phyloP scores from a whole-genome alignment of 2,888 invertebrate species.

The Drosophila sordidapex region DNA sequence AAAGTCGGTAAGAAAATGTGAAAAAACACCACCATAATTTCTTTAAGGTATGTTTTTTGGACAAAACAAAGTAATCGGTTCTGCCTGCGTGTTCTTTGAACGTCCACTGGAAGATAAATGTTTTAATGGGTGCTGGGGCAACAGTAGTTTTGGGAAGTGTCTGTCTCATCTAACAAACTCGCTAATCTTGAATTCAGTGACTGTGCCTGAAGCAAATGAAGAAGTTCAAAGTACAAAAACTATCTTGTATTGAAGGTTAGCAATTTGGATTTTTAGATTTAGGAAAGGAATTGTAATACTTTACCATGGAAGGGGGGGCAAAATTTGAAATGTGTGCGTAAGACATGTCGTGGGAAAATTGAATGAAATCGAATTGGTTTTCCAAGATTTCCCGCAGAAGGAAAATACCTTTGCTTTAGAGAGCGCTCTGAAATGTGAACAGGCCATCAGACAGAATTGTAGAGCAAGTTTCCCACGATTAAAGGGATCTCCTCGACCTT shows the following conservation, averaged over 20 bases:
- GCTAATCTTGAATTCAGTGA: background rate
- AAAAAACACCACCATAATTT: slow-evolving; percentile 20
- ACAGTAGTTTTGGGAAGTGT: slow-evolving; percentile 35
- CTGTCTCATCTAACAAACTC: background rate
- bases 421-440: slow-evolving; percentile 39
- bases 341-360: slow-evolving; percentile 38
- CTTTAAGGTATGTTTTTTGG: slow-evolving; percentile 3
- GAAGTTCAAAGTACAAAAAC: background rate
- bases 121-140: slow-evolving; percentile 58
- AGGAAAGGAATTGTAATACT: slow-evolving; percentile 33
- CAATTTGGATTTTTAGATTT: slow-evolving; percentile 38
- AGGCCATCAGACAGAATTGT: slow-evolving; percentile 60
- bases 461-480: slow-evolving; percentile 41
- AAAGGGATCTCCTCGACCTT: slow-evolving; percentile 17
- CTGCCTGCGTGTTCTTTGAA: background rate
- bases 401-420: slow-evolving; percentile 31
- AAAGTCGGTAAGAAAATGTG: slow-evolving; percentile 4
- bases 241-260: background rate
- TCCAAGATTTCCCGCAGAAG: slow-evolving; percentile 32
- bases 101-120: slow-evolving; percentile 13
- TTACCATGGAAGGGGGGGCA: slow-evolving; percentile 31
- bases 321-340: slow-evolving; percentile 22
- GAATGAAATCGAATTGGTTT: slow-evolving; percentile 39
- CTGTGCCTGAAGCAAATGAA: background rate
- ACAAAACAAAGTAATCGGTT: background rate